phyloP scores from a whole-genome alignment of 2,888 invertebrate genomes.

The Hecatera dysodea region DNA sequence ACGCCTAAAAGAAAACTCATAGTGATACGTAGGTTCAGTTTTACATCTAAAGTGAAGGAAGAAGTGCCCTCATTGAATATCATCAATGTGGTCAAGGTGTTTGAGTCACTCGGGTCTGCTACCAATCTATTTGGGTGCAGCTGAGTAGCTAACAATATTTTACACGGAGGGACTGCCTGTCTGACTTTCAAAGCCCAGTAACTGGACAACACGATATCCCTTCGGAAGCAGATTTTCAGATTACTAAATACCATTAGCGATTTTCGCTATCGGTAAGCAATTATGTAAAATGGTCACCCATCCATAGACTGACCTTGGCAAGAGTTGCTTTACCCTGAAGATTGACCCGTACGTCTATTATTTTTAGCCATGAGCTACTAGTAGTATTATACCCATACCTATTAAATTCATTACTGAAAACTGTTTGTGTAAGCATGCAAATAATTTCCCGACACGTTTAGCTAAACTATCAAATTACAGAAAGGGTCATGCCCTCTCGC shows the following conservation, averaged over 20 bases:
- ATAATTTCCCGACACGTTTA: background rate
- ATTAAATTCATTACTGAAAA: background rate
- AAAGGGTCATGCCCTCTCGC: conserved; percentile 16
- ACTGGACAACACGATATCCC: too few species aligned
- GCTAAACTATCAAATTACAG: conserved; percentile 12
- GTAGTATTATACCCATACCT: background rate
- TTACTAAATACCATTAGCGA: too few species aligned
- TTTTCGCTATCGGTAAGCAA: too few species aligned
- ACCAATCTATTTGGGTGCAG: too few species aligned
- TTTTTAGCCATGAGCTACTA: background rate
- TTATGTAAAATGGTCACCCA: background rate
- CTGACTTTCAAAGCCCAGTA: too few species aligned
- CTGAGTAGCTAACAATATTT: too few species aligned
- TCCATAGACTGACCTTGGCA: background rate
- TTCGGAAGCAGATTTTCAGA: too few species aligned
- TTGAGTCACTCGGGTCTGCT: too few species aligned
- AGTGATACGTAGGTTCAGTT: background rate
- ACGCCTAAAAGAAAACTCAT: background rate
- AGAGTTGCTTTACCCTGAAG: background rate
- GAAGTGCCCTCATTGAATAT: background rate
- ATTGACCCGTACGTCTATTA: too few species aligned
- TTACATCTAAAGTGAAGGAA: background rate
- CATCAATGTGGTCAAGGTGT: background rate
- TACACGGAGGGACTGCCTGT: too few species aligned
- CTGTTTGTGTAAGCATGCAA: background rate